Evolutionary conservation across 2,797 vertebrate genomes (phyloP).

Genomic region (Sparidentex hasta): DNA sequence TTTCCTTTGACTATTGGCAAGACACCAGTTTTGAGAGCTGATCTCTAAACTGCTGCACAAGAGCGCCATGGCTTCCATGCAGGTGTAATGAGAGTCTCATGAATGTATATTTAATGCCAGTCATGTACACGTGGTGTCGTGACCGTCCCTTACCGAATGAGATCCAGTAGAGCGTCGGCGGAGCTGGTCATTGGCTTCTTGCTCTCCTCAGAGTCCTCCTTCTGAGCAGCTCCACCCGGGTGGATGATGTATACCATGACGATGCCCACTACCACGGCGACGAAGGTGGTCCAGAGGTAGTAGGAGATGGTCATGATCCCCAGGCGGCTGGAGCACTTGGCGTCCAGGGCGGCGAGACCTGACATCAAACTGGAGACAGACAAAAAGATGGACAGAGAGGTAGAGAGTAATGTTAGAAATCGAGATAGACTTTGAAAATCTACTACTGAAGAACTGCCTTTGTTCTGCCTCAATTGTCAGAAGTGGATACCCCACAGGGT

Average conservation of each 20-base stretch:
- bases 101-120: not conserved
- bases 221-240: slow-evolving; percentile 95
- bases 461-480: not conserved
- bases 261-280: slow-evolving; percentile 97
- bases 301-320: slow-evolving; percentile 98
- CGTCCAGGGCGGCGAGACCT: slow-evolving; percentile 95
- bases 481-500: not conserved
- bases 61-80: not conserved
- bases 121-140: not conserved
- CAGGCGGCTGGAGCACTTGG: slow-evolving; percentile 97
- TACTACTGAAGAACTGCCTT: not conserved
- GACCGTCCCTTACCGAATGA: slow-evolving; percentile 90
- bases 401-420: slow-evolving; percentile 6
- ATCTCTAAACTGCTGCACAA: not conserved
- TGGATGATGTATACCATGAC: slow-evolving; percentile 98
- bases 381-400: slow-evolving; percentile 4
- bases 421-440: not conserved
- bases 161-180: slow-evolving; percentile 95
- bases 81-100: not conserved
- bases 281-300: slow-evolving; percentile 98
- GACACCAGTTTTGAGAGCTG: not conserved
- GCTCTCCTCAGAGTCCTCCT: slow-evolving; percentile 92
- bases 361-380: slow-evolving; percentile 92
- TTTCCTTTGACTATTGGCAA: too few species aligned
- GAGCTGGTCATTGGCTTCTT: slow-evolving; percentile 97